Evolutionary conservation across 2,797 vertebrate species (phyloP), one percentile per base, ranked within the genome.

Genomic region (Acanthurus tractus): DNA sequence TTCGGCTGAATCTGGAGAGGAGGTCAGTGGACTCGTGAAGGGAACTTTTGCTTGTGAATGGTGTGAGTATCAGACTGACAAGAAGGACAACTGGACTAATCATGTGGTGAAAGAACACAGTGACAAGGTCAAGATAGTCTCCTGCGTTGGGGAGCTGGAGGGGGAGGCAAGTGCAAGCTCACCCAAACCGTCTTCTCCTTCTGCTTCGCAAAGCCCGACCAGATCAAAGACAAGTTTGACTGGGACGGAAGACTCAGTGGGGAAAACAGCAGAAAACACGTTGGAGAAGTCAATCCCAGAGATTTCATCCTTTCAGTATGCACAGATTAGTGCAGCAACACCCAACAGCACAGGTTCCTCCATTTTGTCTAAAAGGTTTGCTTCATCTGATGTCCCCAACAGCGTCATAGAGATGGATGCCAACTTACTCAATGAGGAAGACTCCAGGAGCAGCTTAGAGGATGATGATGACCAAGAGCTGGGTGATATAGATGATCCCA

Each of bases 51-150:
- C 96, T 82, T 99, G 98, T 48, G 97, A 99, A 84, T 99, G 98
- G 98, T 99, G 98, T 85, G 96, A 96, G 72, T 99, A 97, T 89
- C 96, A 99, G 94, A 98, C 97, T 11, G 95, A 96, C 82, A 95
- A 97, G 89, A 95, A 97, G 82, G 97, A 97, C 68, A 95, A 95
- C 82, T 98, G 98, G 97, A 98, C 97, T 79, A 94, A 97, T 89
- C 98, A 99, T 81, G 96, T 99, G 95, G 97, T 97, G 94, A 97
- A 98, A 89, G 98, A 99, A 73, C 98, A 99, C 85, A 95, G 96
- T 13, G 97, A 97, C 87, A 97, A 98, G 96, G 97, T 99, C 69
- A 99, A 99, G 93, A 97, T 98, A 70, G 94, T 98, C 67, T 98
- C 97, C 6, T 95, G 91, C 18, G 70, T 96, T 85, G 92, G 95